Evolutionary conservation across 1,140 invertebrate species (phyloP), one percentile per base, ranked within the genome.

Genomic region (Calycopis cecrops): DNA sequence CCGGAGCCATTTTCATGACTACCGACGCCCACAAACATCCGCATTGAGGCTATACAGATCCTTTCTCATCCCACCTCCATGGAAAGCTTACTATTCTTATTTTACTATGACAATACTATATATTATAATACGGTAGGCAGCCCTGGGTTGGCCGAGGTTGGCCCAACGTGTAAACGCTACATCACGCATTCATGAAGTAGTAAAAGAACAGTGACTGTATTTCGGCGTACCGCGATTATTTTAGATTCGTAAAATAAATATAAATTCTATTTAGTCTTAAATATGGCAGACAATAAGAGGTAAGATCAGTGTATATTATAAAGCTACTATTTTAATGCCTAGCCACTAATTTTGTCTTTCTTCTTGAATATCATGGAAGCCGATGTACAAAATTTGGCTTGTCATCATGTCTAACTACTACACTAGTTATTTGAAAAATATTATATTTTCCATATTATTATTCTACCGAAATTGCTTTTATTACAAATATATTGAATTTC

Each of bases 231-330:
- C 61, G 48, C 72, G 74, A 69, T 71, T 71, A 57, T 65, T 74
- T 65, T 76, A 44, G 40, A 42, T 16, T 42, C 14, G 12, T 50
- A 50, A 42, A 53, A 40, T 53, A 52, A 44, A 53, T 44, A 50
- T 53, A 53, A 53, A 53, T 53, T 34, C 18, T 44, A 64, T 65
- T 69, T 28, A 28, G 21, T 28, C 21, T 28, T 28, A 28, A 87
- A 69, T 79, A 90, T 90, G 89, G 88, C 88, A 74, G 89, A 90
- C 66, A 88, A 88, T 71, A 90, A 90, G 76, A 90, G 84, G 89
- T 90, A 74, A 85, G 82, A 73, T 50, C 42, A 47, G 60, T 35
- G 47, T 47, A 48, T 44, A 48, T 35, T 35, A 42, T 40, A 48
- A 16, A 40, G 3, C 42, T 8, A 42, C n/a, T 52, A 48, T 2